Conservation (phyloP, 2,113 vertebrate genomes). For the Pluvianellus socialis region DNA sequence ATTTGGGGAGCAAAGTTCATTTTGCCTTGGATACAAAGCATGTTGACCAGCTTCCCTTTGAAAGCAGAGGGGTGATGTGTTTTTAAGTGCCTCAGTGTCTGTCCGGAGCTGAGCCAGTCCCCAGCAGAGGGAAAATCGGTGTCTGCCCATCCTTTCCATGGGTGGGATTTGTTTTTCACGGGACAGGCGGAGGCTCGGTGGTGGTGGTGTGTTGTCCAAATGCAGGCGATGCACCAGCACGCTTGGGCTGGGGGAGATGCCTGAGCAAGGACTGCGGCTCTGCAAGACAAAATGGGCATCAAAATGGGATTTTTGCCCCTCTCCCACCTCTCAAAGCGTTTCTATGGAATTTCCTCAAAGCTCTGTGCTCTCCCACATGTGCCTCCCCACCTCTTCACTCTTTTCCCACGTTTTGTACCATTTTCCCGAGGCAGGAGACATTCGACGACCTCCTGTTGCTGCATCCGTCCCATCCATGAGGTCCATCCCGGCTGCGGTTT, state of each 20-base stretch:
- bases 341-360: fast-evolving
- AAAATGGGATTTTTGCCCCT: not conserved
- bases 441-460: not conserved
- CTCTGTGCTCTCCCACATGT: not conserved
- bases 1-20: not conserved
- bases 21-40: not conserved
- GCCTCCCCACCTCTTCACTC: not conserved
- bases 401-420: not conserved
- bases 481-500: fast-evolving
- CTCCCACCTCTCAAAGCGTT: not conserved
- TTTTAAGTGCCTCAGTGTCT: too few species aligned
- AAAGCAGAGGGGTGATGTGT: not conserved
- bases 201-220: not conserved
- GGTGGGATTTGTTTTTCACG: not conserved
- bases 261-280: not conserved
- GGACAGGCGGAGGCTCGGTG: fast-evolving
- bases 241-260: not conserved
- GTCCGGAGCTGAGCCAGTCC: not conserved
- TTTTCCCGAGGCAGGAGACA: not conserved
- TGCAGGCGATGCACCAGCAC: fast-evolving
- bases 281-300: not conserved
- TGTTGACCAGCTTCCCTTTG: not conserved
- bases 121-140: fast-evolving
- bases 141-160: not conserved
- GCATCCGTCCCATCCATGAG: fast-evolving